Percentiles rank a stretch among this genome's conserved stretches.
phyloP scores from a whole-genome alignment of 2,888 invertebrate genomes.

The Agrochola lota region DNA sequence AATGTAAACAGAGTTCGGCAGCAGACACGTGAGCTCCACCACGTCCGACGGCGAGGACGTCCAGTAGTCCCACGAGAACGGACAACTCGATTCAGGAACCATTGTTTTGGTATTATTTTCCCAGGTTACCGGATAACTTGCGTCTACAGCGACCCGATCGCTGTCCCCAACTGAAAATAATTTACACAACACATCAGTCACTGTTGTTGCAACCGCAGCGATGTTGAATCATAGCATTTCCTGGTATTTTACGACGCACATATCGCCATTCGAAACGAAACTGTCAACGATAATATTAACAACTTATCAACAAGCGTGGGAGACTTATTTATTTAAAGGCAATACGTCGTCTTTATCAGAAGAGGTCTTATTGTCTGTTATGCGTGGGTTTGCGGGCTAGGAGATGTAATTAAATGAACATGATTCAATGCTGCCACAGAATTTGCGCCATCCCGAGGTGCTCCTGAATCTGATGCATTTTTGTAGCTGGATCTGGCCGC shows the following conservation, averaged over 20 bases:
- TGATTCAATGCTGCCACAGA: no score
- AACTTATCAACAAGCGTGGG: constrained; percentile 74
- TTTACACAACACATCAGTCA: constrained; percentile 80
- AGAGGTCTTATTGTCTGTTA: no score
- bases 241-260: constrained; percentile 88
- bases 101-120: constrained; percentile 85
- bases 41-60: constrained; percentile 90
- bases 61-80: constrained; percentile 91
- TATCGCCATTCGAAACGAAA: constrained; percentile 88
- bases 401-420: no score
- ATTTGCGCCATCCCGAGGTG: no score
- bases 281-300: constrained; percentile 85
- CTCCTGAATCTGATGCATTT: no score
- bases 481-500: no score
- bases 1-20: constrained; percentile 97
- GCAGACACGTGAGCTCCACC: constrained; percentile 94
- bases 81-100: constrained; percentile 89
- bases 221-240: constrained; percentile 90
- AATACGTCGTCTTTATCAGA: no score
- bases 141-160: constrained; percentile 79
- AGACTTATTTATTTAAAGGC: constrained; percentile 63
- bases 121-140: constrained; percentile 78
- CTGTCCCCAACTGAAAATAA: constrained; percentile 84
- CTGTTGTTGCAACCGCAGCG: constrained; percentile 80
- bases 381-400: no score